Percentiles rank a stretch among this genome's conserved stretches.
Evolutionary conservation across 2,888 invertebrate species (phyloP).

Genomic region (Cremastinae sp.): DNA sequence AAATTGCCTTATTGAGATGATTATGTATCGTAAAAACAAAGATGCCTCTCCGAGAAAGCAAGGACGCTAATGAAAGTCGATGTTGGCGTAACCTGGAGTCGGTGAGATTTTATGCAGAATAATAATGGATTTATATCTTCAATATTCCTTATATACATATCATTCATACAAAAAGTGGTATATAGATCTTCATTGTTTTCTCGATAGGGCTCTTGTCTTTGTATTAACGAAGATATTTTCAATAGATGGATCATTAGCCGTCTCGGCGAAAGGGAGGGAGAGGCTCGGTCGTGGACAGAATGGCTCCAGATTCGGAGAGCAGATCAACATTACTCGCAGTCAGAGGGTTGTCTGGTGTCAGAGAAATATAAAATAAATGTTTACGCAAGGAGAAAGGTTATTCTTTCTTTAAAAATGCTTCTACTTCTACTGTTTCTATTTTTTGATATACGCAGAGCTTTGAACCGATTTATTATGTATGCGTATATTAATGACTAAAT

Average conservation of each 20-base stretch:
- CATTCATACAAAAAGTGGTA: neutral
- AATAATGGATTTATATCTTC: slow-evolving; percentile 25
- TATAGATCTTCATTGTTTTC: slow-evolving; percentile 53
- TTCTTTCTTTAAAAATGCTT: too few relatives aligned
- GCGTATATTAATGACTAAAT: slow-evolving; percentile 63
- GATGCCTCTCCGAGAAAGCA: slow-evolving; percentile 7
- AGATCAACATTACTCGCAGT: slow-evolving; percentile 26
- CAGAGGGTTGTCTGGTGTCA: slow-evolving; percentile 14
- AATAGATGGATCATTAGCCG: slow-evolving; percentile 72
- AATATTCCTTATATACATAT: slow-evolving; percentile 4
- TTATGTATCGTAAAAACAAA: too few relatives aligned
- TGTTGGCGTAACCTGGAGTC: slow-evolving; percentile 33
- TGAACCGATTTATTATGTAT: slow-evolving; percentile 58
- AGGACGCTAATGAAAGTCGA: slow-evolving; percentile 34
- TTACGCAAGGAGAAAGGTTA: neutral
- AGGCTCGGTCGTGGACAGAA: slow-evolving; percentile 21
- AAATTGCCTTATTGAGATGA: too few relatives aligned
- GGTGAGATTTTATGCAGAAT: slow-evolving; percentile 39
- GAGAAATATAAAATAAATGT: slow-evolving; percentile 15
- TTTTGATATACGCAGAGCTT: too few relatives aligned
- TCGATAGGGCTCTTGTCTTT: slow-evolving; percentile 54
- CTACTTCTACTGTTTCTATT: too few relatives aligned
- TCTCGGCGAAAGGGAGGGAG: slow-evolving; percentile 41
- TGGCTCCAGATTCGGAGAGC: slow-evolving; percentile 45
- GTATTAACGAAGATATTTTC: slow-evolving; percentile 68